These are phyloP conservation scores for Hetaerina americana DNA, from an alignment of 1,140 invertebrate species.

Conservation along the genomic window DNA sequence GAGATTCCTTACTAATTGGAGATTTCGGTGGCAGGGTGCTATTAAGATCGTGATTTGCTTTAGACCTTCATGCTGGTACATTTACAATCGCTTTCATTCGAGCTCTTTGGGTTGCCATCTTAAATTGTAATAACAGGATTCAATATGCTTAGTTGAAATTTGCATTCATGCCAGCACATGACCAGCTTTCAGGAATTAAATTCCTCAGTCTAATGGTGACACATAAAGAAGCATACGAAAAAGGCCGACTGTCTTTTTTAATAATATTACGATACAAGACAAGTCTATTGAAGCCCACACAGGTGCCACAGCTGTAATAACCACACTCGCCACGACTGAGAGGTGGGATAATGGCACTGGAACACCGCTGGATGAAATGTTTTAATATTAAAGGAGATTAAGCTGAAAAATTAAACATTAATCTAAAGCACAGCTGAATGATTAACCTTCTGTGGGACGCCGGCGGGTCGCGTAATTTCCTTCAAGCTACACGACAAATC, in stretches of 20 bases:
- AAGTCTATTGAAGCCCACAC: too few relatives aligned
- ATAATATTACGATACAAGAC: too few relatives aligned
- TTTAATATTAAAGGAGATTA: too few relatives aligned
- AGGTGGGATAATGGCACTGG: too few relatives aligned
- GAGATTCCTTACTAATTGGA: background rate
- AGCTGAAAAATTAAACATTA: too few relatives aligned
- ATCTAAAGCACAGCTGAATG: too few relatives aligned
- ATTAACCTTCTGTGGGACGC: too few relatives aligned
- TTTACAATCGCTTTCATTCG: constrained; percentile 37
- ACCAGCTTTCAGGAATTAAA: background rate
- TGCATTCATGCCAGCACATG: background rate
- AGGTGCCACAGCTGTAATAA: too few relatives aligned
- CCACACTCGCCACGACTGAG: background rate
- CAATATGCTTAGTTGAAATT: background rate
- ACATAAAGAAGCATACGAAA: background rate
- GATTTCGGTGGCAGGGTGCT: background rate
- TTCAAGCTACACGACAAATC: too few relatives aligned
- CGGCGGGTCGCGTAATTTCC: too few relatives aligned
- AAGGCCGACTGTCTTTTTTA: background rate
- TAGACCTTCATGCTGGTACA: constrained; percentile 25
- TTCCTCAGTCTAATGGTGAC: background rate
- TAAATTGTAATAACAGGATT: background rate
- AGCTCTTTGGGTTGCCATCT: constrained; percentile 27
- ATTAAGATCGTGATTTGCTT: constrained; percentile 22
- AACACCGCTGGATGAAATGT: too few relatives aligned